Percentiles rank a stretch among this genome's conserved stretches.
These are phyloP conservation scores for Tineola bisselliella DNA, from an alignment of 2,888 invertebrate species.

Conservation along the genomic window DNA sequence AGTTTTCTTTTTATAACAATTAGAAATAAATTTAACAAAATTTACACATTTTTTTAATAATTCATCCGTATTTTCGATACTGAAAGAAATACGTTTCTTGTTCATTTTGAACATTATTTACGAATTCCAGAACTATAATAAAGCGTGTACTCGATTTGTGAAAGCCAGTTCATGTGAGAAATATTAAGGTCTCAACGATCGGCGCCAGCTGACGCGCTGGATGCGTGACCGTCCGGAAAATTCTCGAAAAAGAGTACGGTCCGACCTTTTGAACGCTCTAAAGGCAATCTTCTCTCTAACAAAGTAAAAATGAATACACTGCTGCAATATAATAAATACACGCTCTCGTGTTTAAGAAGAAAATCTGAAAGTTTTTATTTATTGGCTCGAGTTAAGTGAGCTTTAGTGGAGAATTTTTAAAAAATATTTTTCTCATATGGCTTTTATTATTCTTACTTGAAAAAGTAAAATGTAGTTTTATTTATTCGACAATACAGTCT, in stretches of 20 bases:
- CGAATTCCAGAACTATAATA: constrained; percentile 1
- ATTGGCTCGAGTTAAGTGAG: background rate
- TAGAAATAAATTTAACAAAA: too few relatives aligned
- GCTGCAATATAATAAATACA: background rate
- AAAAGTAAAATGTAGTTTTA: too few relatives aligned
- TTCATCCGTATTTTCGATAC: too few relatives aligned
- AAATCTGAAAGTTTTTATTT: background rate
- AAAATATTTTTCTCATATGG: too few relatives aligned
- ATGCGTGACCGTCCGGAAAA: constrained; percentile 30
- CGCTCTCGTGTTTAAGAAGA: background rate
- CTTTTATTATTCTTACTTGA: too few relatives aligned
- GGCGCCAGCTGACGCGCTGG: constrained; percentile 48
- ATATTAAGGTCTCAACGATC: constrained; percentile 54
- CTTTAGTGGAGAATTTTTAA: too few relatives aligned
- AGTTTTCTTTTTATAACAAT: too few relatives aligned
- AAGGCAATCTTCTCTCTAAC: constrained; percentile 5
- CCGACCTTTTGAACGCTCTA: constrained; percentile 6
- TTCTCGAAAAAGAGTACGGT: background rate
- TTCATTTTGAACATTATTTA: background rate
- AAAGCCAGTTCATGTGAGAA: constrained; percentile 39
- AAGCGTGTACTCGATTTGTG: constrained; percentile 8
- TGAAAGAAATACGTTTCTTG: background rate
- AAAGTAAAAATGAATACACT: background rate
- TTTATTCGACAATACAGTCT: too few relatives aligned
- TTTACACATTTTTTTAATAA: too few relatives aligned